Base-by-base conservation (phyloP, 2,113 vertebrate genomes). In the Eleginops maclovinus region DNA sequence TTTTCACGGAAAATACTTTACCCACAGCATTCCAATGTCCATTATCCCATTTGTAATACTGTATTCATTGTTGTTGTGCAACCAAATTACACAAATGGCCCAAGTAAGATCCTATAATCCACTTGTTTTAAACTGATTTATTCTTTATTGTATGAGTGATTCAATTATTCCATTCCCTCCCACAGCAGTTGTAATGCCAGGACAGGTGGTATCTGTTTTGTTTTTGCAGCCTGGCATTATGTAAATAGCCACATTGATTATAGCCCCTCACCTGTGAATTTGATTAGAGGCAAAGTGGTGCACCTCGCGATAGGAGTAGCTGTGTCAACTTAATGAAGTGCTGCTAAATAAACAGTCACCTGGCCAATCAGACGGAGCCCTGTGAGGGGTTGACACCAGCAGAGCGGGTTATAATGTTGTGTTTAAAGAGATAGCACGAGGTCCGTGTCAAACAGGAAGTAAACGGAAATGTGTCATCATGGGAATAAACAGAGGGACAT, bases 221-320 rank as follows among this genome's bases (percentile, higher is more conserved):
- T 61, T 80, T 72, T 72, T 75, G 53, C 79, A 70, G 40, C 61
- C 60, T 62, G 53, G 53, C 79, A 63, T 80, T 84, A 83, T 91
- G 84, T 82, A 85, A 89, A 89, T 83, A 87, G 40, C 64, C 21
- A 22, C 68, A 91, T 85, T 87, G 84, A 91, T 87, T 89, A 83
- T 47, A 72, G 78, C 77, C 66, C 79, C 84, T 72, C 59, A 54
- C 67, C 85, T 85, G 70, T 86, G 84, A 75, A 77, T 85, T 88
- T 85, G 88, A 91, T 92, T 92, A 90, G 92, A 87, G 79, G 46
- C 68, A 67, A 88, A 89, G 79, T 73, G 71, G 72, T 60, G 63
- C 79, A 68, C 72, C 92, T 75, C 11, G 65, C 87, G 77, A 89
- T 89, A 40, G 60, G 58, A 82, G 77, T 80, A 26, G 21, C 78